Evolutionary conservation across 2,888 invertebrate genomes (phyloP).

Genomic region (Salticus scenicus): DNA sequence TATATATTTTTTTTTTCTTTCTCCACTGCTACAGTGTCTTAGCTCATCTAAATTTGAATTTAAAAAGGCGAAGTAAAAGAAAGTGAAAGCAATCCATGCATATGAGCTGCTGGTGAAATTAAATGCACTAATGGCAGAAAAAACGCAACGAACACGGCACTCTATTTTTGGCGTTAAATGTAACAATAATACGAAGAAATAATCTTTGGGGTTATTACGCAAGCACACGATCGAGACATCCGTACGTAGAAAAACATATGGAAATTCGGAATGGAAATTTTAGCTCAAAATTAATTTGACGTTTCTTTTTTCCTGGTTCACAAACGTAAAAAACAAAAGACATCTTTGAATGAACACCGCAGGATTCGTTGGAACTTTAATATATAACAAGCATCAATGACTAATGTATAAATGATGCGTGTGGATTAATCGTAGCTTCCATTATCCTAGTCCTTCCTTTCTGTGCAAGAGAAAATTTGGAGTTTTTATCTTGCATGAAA

Average conservation of each 20-base stretch:
- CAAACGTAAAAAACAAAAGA: no score
- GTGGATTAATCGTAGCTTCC: no score
- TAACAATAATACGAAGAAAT: constrained; percentile 25
- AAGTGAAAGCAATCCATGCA: not conserved
- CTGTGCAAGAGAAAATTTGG: no score
- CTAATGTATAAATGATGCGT: no score
- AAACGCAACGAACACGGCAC: not conserved
- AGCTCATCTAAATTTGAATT: constrained; percentile 15
- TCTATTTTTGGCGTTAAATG: constrained; percentile 54
- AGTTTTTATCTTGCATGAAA: no score
- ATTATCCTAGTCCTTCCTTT: no score
- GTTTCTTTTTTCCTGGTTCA: constrained; percentile 51
- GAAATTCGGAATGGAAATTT: not conserved
- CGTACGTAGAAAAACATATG: constrained; percentile 48
- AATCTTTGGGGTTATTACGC: constrained; percentile 33
- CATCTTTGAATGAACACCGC: no score
- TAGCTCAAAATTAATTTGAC: not conserved
- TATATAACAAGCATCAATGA: no score
- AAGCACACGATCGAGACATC: constrained; percentile 52
- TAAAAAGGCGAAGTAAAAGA: constrained; percentile 17
- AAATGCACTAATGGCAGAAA: constrained; percentile 8
- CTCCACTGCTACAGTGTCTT: not conserved
- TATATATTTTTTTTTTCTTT: not conserved
- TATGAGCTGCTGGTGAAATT: not conserved
- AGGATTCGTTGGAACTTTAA: no score